Evolutionary conservation across 2,888 invertebrate genomes (phyloP), one percentile per base, ranked within the genome.

Genomic region (Agonopterix heracliana): DNA sequence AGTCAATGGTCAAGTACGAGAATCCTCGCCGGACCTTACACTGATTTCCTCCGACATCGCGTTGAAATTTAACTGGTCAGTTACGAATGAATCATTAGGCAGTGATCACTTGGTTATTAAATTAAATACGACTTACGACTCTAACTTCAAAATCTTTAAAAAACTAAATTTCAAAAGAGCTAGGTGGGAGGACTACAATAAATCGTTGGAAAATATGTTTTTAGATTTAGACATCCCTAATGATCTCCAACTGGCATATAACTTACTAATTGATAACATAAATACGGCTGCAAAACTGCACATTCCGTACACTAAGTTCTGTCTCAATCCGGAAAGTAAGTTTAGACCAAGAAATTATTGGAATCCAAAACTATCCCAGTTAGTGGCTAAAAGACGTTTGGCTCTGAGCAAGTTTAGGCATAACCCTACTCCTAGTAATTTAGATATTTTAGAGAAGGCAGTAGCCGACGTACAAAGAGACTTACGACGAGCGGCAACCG

Each of bases 321-420:
- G n/a, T 35, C 38, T 41, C 26, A 41, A 42, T 10, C 42, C 45
- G 1, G 10, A 2, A 11, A 12, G 34, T 2, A 47, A 52, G 14
- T 59, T 59, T 46, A 43, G 5, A 2, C 54, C 59, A 1, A 59
- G 54, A 49, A 41, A 34, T 8, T 58, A 54, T 40, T 58, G 59
- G 59, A 52, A 41, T 13, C n/a, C 50, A 0, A 7, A 38, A 5
- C 12, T 61, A 4, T 60, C 59, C 0, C 48, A 49, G 42, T 44
- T 48, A 11, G 55, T 60, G 1, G 60, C 60, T 1, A 26, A 56
- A 11, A 34, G 56, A 2, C 42, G 58, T 7, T 34, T 55, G n/a
- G 54, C 57, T 3, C 34, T 57, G 3, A 34, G 38, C n/a, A 41
- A 38, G 11, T 54, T 61, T 14, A 48, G 58, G 9, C 34, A 46